Conservation (phyloP, 2,113 vertebrate genomes). For the Phrynocephalus versicolor region DNA sequence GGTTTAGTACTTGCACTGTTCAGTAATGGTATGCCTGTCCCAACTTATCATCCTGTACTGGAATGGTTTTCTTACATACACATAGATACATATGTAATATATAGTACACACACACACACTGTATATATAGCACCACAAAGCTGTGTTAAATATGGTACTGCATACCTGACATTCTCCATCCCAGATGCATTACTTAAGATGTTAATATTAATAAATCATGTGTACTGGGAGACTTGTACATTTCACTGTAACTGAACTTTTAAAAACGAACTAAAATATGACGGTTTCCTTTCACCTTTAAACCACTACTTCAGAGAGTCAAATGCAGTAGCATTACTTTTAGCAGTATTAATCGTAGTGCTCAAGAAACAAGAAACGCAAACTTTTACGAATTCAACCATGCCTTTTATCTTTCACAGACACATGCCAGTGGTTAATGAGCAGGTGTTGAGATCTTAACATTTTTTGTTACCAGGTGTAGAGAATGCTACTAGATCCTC, state of each 20-base stretch:
- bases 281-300: slow-evolving; percentile 51
- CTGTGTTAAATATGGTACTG: slow-evolving; percentile 71
- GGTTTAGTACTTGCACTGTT: slow-evolving; percentile 41
- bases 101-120: too few species aligned
- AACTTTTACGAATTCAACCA: slow-evolving; percentile 78
- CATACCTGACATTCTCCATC: slow-evolving; percentile 70
- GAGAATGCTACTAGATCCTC: slow-evolving; percentile 36
- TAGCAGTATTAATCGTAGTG: slow-evolving; percentile 49
- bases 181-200: slow-evolving; percentile 70
- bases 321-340: slow-evolving; percentile 61
- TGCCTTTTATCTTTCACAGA: slow-evolving; percentile 61
- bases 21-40: slow-evolving; percentile 41
- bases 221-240: slow-evolving; percentile 67
- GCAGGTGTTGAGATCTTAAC: slow-evolving; percentile 61
- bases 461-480: slow-evolving; percentile 59
- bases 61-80: slow-evolving; percentile 68
- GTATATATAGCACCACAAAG: slow-evolving; percentile 67
- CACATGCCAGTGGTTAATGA: slow-evolving; percentile 63
- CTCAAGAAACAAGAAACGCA: slow-evolving; percentile 63
- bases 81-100: slow-evolving; percentile 76
- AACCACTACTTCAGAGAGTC: slow-evolving; percentile 66
- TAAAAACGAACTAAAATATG: slow-evolving; percentile 58
- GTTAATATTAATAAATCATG: slow-evolving; percentile 77
- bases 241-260: slow-evolving; percentile 65
- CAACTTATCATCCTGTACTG: slow-evolving; percentile 57